Conservation (phyloP, 2,113 vertebrate species). For the Psophia crepitans region DNA sequence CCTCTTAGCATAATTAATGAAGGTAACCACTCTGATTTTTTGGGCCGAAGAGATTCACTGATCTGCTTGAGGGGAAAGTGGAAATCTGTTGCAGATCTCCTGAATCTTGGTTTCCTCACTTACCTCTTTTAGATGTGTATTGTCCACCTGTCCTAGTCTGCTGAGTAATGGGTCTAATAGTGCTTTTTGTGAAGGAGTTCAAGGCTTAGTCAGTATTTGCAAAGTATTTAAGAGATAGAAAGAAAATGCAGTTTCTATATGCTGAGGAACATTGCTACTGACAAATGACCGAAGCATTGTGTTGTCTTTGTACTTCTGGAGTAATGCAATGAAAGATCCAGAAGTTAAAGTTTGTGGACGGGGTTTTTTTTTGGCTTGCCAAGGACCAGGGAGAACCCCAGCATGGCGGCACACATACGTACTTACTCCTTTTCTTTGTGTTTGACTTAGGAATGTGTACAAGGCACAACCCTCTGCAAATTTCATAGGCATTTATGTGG, state of each 20-base stretch:
- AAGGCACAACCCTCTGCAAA: background rate
- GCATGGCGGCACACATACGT: rapidly evolving
- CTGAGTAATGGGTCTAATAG: background rate
- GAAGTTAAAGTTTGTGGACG: background rate
- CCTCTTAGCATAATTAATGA: background rate
- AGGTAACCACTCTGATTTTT: background rate
- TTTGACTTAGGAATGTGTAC: background rate
- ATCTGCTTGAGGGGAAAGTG: background rate
- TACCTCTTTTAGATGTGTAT: background rate
- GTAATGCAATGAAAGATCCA: background rate
- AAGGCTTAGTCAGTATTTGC: background rate
- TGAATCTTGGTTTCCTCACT: background rate
- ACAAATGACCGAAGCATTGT: background rate
- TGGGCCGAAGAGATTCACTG: background rate
- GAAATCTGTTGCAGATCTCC: background rate
- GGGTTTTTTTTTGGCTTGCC: background rate
- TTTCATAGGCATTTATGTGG: background rate
- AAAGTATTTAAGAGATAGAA: background rate
- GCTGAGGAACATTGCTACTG: background rate
- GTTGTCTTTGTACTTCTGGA: background rate
- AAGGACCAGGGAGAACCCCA: background rate
- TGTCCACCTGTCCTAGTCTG: background rate
- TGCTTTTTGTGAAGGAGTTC: background rate
- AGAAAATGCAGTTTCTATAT: background rate
- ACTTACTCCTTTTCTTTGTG: background rate